Evolutionary conservation across 2,797 vertebrate species (phyloP), one percentile per base, ranked within the genome.

Genomic region (Hydrocynus forskahlii): DNA sequence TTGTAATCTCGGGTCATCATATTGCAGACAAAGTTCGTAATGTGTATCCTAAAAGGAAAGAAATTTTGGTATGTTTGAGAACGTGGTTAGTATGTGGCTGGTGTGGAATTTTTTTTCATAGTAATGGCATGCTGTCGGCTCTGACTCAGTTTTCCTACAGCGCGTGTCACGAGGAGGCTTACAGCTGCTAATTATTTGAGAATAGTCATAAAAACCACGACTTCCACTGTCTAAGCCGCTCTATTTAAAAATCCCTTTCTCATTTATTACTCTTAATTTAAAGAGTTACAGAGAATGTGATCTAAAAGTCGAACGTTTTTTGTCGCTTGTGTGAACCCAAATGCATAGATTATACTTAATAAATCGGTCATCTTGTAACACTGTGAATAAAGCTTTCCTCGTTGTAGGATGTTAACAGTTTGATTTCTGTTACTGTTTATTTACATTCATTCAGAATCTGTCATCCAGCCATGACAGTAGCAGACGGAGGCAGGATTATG

Each of bases 31-130:
- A 14, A 21, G 17, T 23, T 23, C 7, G 19, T 40, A 62, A 25
- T 62, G 55, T 63, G 43, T 54, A 25, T 48, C n/a, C 70, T 57
- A 10, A 45, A 57, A 80, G 55, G 57, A 14, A 55, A 25, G 60
- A 38, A 62, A 70, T 0, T 19, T 52, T 70, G 40, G 17, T 19
- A 66, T 78, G 16, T 79, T 79, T 80, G 59, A 70, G 45, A 4
- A 70, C 50, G 43, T 70, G 67, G 9, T 59, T 43, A 48, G 40
- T 62, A 63, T 63, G 21, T 45, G 21, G 16, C 29, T 75, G 13
- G 40, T 75, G 43, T 75, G 14, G 21, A 6, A 9, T n/a, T 67
- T 76, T 69, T 23, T 13, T 16, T 21, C 35, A 35, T 35, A 17
- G 50, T 12, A 74, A 71, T 74, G 38, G 17, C 64, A 74, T 54